Evolutionary conservation across 2,888 invertebrate species (phyloP).

Genomic region (Clusia tigrina): DNA sequence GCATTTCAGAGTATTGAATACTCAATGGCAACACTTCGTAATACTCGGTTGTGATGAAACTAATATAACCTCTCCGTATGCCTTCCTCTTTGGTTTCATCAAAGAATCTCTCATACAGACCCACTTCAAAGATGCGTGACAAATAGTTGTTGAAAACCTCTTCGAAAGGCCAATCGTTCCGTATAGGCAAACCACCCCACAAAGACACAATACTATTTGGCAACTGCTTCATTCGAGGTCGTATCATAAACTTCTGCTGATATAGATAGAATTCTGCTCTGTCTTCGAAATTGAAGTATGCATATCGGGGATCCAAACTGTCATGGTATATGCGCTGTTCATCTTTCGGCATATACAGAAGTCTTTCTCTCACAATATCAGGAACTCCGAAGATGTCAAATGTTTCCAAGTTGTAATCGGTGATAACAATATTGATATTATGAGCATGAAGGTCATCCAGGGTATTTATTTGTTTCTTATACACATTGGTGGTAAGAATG

Average conservation of each 20-base stretch:
- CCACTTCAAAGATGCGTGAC: conserved; percentile 23
- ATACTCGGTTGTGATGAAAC: conserved; percentile 29
- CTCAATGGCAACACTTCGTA: conserved; percentile 18
- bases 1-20: conserved; percentile 30
- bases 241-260: conserved; percentile 39
- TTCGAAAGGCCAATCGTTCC: conserved; percentile 37
- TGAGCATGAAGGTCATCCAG: conserved; percentile 36
- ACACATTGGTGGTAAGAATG: conserved; percentile 39
- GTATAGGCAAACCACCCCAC: conserved; percentile 36
- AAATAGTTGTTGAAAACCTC: conserved; percentile 23
- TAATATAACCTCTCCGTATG: conserved; percentile 22
- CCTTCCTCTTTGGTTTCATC: conserved; percentile 30
- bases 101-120: conserved; percentile 21
- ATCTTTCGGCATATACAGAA: neutral
- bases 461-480: conserved; percentile 37
- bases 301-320: conserved; percentile 27
- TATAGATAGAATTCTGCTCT: conserved; percentile 38
- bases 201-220: conserved; percentile 29
- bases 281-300: conserved; percentile 27
- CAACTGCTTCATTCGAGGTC: conserved; percentile 31
- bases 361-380: neutral
- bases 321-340: conserved; percentile 17
- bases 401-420: conserved; percentile 15
- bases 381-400: conserved; percentile 6
- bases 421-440: conserved; percentile 26